Conservation (phyloP, 2,797 vertebrate species). For the Spinibarbus caldwelli region DNA sequence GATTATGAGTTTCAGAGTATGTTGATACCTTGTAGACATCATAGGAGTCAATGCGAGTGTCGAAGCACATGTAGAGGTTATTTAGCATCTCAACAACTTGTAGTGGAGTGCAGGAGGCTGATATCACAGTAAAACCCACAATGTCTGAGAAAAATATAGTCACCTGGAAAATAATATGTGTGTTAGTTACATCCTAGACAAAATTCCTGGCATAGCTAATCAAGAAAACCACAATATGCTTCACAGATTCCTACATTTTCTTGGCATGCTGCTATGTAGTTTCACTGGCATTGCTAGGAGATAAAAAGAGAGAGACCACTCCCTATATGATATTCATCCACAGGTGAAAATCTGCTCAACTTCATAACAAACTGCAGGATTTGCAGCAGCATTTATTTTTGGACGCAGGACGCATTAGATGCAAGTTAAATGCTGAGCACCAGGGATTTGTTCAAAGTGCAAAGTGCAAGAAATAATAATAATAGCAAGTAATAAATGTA, state of each 20-base stretch:
- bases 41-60: constrained; percentile 88
- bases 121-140: constrained; percentile 88
- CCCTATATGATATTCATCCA: background rate
- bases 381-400: background rate
- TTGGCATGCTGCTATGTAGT: background rate
- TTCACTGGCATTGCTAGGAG: background rate
- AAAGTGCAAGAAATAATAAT: background rate
- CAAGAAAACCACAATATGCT: background rate
- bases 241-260: background rate
- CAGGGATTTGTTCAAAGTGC: background rate
- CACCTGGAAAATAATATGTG: constrained; percentile 73
- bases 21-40: constrained; percentile 86
- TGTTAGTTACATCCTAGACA: background rate
- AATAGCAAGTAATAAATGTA: background rate
- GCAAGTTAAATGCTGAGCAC: background rate
- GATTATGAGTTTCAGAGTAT: background rate
- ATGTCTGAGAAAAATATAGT: constrained; percentile 93
- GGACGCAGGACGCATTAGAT: background rate
- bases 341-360: background rate
- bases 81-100: constrained; percentile 92
- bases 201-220: background rate
- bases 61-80: constrained; percentile 88
- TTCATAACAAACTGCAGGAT: background rate
- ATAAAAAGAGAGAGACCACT: background rate
- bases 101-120: constrained; percentile 87